Percentiles rank a stretch among this genome's conserved stretches.
Evolutionary conservation across 1,140 invertebrate species (phyloP).

Genomic region (Drosophila sucinea): DNA sequence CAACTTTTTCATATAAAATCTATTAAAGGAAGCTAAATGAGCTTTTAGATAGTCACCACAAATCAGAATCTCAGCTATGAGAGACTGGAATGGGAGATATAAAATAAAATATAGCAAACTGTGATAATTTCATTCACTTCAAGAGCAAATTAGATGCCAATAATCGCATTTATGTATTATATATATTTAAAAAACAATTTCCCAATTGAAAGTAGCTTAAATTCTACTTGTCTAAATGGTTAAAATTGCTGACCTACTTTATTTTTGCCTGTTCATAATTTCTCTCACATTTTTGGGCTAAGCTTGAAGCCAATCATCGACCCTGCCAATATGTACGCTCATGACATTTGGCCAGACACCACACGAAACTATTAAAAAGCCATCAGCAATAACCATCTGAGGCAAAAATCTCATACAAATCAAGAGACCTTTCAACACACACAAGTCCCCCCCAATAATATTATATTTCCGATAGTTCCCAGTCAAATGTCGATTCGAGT

Average conservation of each 20-base stretch:
- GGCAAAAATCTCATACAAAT: slow-evolving; percentile 57
- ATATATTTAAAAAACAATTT: too few species aligned
- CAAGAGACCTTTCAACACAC: slow-evolving; percentile 54
- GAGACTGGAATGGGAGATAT: too few species aligned
- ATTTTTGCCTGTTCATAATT: slow-evolving; percentile 5
- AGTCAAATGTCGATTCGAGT: slow-evolving; percentile 19
- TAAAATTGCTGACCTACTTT: slow-evolving; percentile 2
- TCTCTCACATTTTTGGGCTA: slow-evolving; percentile 25
- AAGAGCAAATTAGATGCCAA: too few species aligned
- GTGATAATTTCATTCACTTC: too few species aligned
- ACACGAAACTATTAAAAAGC: slow-evolving; percentile 55
- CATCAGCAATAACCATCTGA: slow-evolving; percentile 47
- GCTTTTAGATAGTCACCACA: too few species aligned
- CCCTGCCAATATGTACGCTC: slow-evolving; percentile 64
- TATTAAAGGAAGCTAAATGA: too few species aligned
- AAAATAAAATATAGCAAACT: too few species aligned
- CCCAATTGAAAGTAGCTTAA: too few species aligned
- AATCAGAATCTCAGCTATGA: too few species aligned
- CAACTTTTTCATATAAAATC: too few species aligned
- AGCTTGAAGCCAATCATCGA: slow-evolving; percentile 30
- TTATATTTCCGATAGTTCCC: slow-evolving; percentile 26
- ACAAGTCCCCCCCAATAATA: not conserved
- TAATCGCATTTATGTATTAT: too few species aligned
- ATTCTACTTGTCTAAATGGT: too few species aligned
- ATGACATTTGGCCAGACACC: slow-evolving; percentile 64